Conservation (phyloP, 2,888 invertebrate genomes). For the Drosophila villosipedis region DNA sequence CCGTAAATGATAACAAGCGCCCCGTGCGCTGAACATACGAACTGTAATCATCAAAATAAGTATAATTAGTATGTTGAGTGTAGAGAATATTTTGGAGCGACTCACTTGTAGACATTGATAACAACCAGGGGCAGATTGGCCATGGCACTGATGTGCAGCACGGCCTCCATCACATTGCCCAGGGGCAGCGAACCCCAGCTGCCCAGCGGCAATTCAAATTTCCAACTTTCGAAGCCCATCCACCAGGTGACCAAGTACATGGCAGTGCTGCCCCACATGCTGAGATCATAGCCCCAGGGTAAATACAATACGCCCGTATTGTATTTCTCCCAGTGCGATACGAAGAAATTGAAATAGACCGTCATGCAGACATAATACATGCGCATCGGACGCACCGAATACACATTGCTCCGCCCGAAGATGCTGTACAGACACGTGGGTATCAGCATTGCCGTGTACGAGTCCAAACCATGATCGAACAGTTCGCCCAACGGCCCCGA, state of each 20-base stretch:
- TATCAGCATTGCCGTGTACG: slow-evolving; percentile 96
- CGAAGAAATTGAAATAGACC: slow-evolving; percentile 96
- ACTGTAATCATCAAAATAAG: slow-evolving; percentile 85
- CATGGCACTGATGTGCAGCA: slow-evolving; percentile 94
- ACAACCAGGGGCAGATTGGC: slow-evolving; percentile 95
- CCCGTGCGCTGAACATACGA: slow-evolving; percentile 95
- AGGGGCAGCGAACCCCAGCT: slow-evolving; percentile 86
- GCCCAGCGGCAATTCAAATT: slow-evolving; percentile 90
- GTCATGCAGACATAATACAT: slow-evolving; percentile 97
- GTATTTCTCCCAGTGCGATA: slow-evolving; percentile 99
- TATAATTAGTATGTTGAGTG: background rate
- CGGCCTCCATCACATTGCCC: slow-evolving; percentile 92
- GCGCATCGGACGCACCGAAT: slow-evolving; percentile 91
- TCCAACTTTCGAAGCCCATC: slow-evolving; percentile 93
- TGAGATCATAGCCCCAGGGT: slow-evolving; percentile 99
- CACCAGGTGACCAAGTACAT: slow-evolving; percentile 87
- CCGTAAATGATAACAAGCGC: slow-evolving; percentile 91
- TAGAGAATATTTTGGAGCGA: slow-evolving; percentile 49
- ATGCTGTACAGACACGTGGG: slow-evolving; percentile 97
- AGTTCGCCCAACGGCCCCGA: slow-evolving; percentile 98
- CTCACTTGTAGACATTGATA: slow-evolving; percentile 95
- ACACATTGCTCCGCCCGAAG: slow-evolving; percentile 90
- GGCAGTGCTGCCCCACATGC: slow-evolving; percentile 92
- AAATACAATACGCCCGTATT: slow-evolving; percentile 97
- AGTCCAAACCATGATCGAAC: slow-evolving; percentile 98